Base-by-base conservation (phyloP, 35 echinoderm and acorn worm genomes). In the Antedon bifida region DNA sequence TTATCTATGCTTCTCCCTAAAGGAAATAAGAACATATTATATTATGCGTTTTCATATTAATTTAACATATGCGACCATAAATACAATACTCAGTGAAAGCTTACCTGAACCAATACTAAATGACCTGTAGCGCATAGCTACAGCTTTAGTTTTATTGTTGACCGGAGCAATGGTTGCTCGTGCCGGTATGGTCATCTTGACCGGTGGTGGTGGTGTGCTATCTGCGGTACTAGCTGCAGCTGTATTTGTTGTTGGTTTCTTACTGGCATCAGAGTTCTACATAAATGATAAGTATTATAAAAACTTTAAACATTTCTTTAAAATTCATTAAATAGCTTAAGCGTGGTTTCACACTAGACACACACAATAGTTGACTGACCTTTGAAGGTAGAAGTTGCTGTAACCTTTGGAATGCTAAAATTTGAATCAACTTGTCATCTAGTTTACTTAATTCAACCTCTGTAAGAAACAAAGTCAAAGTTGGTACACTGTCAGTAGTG, bases 371-470 rank as follows among this genome's bases (percentile, higher is more conserved):
- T 42, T 42, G 0, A 42, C 23, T 73, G 77, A 97, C 94, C 90
- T 92, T 90, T 85, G 85, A 86, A 76, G 94, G 94, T 64, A 97
- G 79, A 45, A 97, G 78, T 74, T 97, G 94, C 75, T 97, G 94
- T 46, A 97, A 81, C 56, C 94, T 92, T 82, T 97, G 94, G 84
- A 85, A 97, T 32, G 94, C 94, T 74, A 97, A 75, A 75, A 97
- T 91, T 85, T 90, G 84, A 4, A 97, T 86, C 31, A 97, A 82
- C 35, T 86, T 89, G 26, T 97, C 90, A 86, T 97, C 94, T 23
- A 97, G 77, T 35, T 92, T 89, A 77, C 87, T 92, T 30, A 97
- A 76, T 32, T 97, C 94, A 29, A 88, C 85, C 81, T 97, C 94
- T 97, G 87, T 14, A 87, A 86, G 36, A 82, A 32, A 79, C 75